Evolutionary conservation across 2,888 invertebrate species (phyloP).

Genomic region (Blera fallax): DNA sequence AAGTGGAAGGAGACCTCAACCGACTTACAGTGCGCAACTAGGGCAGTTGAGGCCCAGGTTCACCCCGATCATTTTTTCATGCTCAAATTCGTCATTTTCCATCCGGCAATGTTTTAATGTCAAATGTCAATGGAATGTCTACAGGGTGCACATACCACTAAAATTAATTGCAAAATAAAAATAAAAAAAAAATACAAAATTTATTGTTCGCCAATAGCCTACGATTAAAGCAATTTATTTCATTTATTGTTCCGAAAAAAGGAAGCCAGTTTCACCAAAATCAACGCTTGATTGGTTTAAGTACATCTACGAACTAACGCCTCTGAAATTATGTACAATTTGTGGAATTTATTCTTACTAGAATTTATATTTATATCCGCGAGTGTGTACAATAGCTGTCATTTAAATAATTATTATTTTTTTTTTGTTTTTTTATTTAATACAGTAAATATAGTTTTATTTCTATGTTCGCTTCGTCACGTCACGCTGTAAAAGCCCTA

Average conservation of each 20-base stretch:
- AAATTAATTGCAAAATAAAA: not conserved
- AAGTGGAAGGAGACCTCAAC: too few relatives aligned
- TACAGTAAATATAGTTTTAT: conserved; percentile 59
- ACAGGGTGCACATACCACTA: not conserved
- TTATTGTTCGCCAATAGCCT: not conserved
- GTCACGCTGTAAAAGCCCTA: conserved; percentile 65
- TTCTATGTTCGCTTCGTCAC: conserved; percentile 62
- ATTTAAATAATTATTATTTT: conserved; percentile 12
- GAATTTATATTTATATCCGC: conserved; percentile 41
- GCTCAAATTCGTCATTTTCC: too few relatives aligned
- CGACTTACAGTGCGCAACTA: too few relatives aligned
- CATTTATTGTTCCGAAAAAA: conserved; percentile 11
- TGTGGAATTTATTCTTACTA: conserved; percentile 8
- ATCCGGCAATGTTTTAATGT: too few relatives aligned
- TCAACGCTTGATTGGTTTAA: conserved; percentile 12
- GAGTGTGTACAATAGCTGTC: conserved; percentile 49
- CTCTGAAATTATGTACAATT: conserved; percentile 51
- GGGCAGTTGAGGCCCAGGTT: too few relatives aligned
- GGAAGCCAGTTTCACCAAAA: conserved; percentile 47
- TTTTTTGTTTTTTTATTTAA: conserved; percentile 32
- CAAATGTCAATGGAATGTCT: not conserved
- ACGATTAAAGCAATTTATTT: conserved; percentile 1
- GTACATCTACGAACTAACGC: conserved; percentile 41
- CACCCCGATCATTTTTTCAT: too few relatives aligned
- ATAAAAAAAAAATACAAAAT: not conserved